Percentiles rank a stretch among this genome's conserved stretches.
Evolutionary conservation across 2,113 vertebrate species (phyloP).

Genomic region (Axis porcinus): DNA sequence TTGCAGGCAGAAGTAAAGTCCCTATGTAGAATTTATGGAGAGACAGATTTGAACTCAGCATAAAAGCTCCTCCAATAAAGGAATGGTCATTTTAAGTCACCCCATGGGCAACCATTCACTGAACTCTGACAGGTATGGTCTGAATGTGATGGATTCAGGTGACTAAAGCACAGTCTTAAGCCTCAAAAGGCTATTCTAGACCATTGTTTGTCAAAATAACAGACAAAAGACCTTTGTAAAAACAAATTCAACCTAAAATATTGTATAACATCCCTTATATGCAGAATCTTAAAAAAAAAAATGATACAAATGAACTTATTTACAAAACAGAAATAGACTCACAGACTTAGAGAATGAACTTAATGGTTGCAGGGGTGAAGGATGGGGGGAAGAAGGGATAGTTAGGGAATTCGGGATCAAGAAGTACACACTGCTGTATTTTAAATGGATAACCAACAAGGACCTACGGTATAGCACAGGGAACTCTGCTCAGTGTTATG

Average conservation of each 20-base stretch:
- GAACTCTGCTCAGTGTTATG: neutral
- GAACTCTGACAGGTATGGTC: neutral
- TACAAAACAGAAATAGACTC: neutral
- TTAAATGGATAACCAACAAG: neutral
- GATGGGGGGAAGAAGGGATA: neutral
- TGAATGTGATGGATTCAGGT: neutral
- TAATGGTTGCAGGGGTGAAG: neutral
- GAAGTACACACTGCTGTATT: neutral
- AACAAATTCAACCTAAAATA: neutral
- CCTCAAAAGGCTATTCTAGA: neutral
- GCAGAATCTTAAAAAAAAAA: neutral
- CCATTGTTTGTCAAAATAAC: neutral
- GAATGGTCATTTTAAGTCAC: neutral
- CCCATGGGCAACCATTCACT: neutral
- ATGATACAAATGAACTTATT: neutral
- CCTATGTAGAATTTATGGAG: neutral
- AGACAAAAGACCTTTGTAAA: neutral
- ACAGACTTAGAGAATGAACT: neutral
- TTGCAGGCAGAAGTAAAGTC: neutral
- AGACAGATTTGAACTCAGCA: neutral
- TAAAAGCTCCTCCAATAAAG: neutral
- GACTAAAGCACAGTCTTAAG: neutral
- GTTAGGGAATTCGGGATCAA: neutral
- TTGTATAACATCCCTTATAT: neutral
- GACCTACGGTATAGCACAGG: neutral